Evolutionary conservation across 2,888 invertebrate genomes (phyloP), one percentile per base, ranked within the genome.

Genomic region (Ophion ventricosus): DNA sequence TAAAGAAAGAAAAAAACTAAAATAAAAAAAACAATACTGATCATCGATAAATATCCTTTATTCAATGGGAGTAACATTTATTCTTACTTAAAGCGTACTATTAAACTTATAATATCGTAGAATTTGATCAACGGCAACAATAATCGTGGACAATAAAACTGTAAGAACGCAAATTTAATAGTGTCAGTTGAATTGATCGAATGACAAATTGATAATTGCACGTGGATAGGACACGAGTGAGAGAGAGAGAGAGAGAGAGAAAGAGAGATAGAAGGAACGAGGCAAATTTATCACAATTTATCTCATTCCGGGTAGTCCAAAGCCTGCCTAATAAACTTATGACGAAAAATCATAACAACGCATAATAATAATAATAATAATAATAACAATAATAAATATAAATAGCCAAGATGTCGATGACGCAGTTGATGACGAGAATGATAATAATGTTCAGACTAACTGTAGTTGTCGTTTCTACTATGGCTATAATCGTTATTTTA

Each of bases 31-130:
- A 29, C 76, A 84, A 75, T 64, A 59, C 79, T 75, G 64, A 90
- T 92, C 91, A 91, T 93, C 91, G 93, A 93, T 93, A 93, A 93
- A 93, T 93, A 93, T 92, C 92, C 91, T 93, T 93, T 93, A 93
- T 93, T 93, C 92, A 92, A 92, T 92, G 92, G 91, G 92, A 93
- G 92, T 93, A 93, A 93, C 93, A 93, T 93, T 92, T 91, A 93
- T 92, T 90, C 91, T 92, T 91, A 92, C 90, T 92, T 91, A 92
- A 93, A 93, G 92, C 92, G 92, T 91, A 91, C 90, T 85, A 90
- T 90, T 90, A 29, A 93, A 93, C 91, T 92, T 92, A 93, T 92
- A 91, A 86, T 90, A 86, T 90, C 91, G 91, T 93, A 92, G 90
- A 93, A 92, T 91, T 93, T 92, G 89, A 90, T 92, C 90, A 92